These are phyloP conservation scores for Plotosus lineatus DNA, from an alignment of 2,113 vertebrate species.

Conservation along the genomic window DNA sequence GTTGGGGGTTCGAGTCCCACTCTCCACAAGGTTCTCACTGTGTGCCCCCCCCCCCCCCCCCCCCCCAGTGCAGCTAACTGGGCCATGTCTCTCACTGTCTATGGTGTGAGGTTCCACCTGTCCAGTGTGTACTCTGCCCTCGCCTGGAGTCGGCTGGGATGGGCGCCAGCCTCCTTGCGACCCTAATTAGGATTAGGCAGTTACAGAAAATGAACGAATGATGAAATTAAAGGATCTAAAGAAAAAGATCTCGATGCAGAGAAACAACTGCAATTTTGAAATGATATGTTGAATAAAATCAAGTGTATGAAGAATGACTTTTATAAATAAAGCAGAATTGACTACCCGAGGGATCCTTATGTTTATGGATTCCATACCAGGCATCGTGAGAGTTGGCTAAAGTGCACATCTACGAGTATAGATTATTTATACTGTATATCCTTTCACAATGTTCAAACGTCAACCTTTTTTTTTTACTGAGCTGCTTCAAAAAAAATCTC, in stretches of 20 bases:
- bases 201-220: too few species aligned
- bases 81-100: too few species aligned
- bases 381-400: neutral
- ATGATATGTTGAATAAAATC: neutral
- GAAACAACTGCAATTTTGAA: neutral
- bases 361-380: conserved; percentile 20
- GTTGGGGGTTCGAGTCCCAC: too few species aligned
- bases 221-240: neutral
- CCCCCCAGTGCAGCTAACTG: too few species aligned
- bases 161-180: too few species aligned
- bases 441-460: neutral
- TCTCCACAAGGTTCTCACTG: too few species aligned
- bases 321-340: conserved; percentile 29
- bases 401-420: neutral
- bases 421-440: neutral
- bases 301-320: neutral
- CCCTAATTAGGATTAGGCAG: too few species aligned
- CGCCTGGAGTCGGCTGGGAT: too few species aligned
- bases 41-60: too few species aligned
- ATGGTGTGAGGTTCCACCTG: too few species aligned
- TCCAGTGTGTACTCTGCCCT: too few species aligned
- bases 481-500: conserved; percentile 9
- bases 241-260: neutral
- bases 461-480: conserved; percentile 28
- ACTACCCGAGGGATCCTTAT: conserved; percentile 22